A percentile compares a stretch with the other conserved stretches of the same genome.
These are phyloP conservation scores for honey bee (Apis mellifera) DNA, from an alignment of 1,140 invertebrate species.

Conservation along the genomic window DNA sequence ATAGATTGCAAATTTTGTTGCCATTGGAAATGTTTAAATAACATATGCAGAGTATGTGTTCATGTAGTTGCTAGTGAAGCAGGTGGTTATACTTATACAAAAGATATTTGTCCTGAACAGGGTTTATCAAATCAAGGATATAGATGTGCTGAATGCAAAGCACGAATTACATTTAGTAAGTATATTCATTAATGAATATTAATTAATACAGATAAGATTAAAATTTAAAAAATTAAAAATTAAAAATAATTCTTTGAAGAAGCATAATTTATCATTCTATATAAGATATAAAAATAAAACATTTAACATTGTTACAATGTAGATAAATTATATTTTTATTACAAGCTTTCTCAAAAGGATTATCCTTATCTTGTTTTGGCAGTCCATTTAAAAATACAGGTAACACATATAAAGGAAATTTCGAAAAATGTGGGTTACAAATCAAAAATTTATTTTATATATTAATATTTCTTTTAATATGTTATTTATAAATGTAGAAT, in stretches of 20 bases:
- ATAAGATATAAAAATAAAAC: background rate
- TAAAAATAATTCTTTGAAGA: background rate
- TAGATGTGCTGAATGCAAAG: constrained; percentile 90
- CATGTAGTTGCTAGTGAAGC: constrained; percentile 89
- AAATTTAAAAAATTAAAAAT: background rate
- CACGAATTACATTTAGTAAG: constrained; percentile 89
- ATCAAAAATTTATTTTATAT: background rate
- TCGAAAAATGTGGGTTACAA: background rate
- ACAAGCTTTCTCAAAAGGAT: constrained; percentile 79
- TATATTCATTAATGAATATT: constrained; percentile 47
- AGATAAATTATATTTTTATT: constrained; percentile 57
- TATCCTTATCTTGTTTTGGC: constrained; percentile 78
- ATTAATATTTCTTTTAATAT: background rate
- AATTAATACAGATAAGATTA: background rate
- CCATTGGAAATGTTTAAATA: constrained; percentile 90
- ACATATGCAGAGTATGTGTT: constrained; percentile 88
- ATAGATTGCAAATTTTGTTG: constrained; percentile 86
- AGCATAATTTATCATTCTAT: constrained; percentile 7
- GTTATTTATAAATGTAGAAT: constrained; percentile 76
- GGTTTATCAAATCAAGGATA: constrained; percentile 90
- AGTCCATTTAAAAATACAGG: constrained; percentile 77
- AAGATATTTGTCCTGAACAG: constrained; percentile 91
- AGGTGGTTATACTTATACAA: constrained; percentile 85
- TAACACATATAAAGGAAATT: constrained; percentile 41
- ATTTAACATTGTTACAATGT: background rate